Conservation (phyloP, 1,140 invertebrate genomes). For the Platyscapa corneri region DNA sequence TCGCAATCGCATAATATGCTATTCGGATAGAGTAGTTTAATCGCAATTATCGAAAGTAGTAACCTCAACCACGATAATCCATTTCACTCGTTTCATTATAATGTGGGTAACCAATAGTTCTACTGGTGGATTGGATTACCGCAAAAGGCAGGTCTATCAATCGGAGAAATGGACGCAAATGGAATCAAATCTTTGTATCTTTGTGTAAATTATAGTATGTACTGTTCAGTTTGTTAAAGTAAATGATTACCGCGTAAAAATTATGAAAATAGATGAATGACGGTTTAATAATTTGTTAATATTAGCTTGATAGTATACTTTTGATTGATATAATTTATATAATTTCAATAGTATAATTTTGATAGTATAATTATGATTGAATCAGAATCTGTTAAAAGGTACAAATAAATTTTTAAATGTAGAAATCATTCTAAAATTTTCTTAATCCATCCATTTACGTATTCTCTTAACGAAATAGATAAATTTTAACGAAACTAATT, state of each 20-base stretch:
- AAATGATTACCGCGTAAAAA: neutral
- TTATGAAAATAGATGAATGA: neutral
- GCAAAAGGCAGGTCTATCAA: slow-evolving; percentile 9
- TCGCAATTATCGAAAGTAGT: slow-evolving; percentile 22
- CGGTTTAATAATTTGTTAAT: too few species aligned
- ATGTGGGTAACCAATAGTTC: slow-evolving; percentile 12
- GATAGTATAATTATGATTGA: neutral
- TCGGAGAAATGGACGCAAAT: neutral
- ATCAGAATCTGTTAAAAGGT: neutral
- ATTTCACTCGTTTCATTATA: slow-evolving; percentile 41
- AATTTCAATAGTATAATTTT: too few species aligned
- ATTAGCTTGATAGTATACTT: too few species aligned
- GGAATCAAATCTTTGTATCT: neutral
- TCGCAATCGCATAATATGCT: neutral
- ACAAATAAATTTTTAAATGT: too few species aligned
- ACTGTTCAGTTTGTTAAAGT: neutral
- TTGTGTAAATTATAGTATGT: neutral
- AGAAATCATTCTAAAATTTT: neutral
- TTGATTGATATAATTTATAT: too few species aligned
- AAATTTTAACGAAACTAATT: neutral
- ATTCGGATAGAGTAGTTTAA: neutral
- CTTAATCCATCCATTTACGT: neutral
- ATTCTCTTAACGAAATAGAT: neutral
- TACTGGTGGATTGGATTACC: slow-evolving; percentile 13
- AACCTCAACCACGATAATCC: slow-evolving; percentile 42